Base-by-base conservation (phyloP, 2,797 vertebrate species). In the Sebastes kiyomatsui region DNA sequence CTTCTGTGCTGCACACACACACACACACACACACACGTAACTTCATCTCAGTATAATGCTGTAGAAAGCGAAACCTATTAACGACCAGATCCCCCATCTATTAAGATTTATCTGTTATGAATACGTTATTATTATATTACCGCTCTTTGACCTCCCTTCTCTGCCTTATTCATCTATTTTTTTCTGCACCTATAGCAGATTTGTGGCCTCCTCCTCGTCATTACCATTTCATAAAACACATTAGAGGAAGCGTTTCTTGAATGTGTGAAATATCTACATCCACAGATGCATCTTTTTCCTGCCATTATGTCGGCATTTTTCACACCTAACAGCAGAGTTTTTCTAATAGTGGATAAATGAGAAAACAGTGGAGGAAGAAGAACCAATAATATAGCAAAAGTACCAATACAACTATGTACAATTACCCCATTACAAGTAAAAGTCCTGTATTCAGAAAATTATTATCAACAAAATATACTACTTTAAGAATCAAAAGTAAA, bases 1-100 rank as follows among this genome's bases (percentile, higher is more conserved):
- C 92, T 99, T 99, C 96, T 99, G 98, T 94, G 98, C 98, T 97
- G 94, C 93, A 96, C 85, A 93, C 73, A 92, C 71, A 88, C 56
- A 71, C 60, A 74, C 25, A 73, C 20, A 54, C n/a, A 27, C 14
- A 59, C 2, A 60, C 16, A 71, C 32, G 10, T 20, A 73, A 59
- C 32, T 67, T 86, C 61, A 78, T 80, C 71, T 84, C 64, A 85
- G 59, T 83, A 88, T 69, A 65, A 75, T 58, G n/a, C 59, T 33
- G 60, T 7, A 56, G 33, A 72, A 60, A 77, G 61, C 46, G n/a
- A 33, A 73, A 42, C 6, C n/a, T 72, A 9, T 20, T 8, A 22
- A 58, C 3, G 3, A 25, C 54, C 35, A 55, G 2, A 42, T 71
- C 30, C 12, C n/a, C 33, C 62, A 32, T 35, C 14, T 16, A 68